Base-by-base conservation (phyloP, 2,888 invertebrate genomes). In the Teinopalpus imperialis region DNA sequence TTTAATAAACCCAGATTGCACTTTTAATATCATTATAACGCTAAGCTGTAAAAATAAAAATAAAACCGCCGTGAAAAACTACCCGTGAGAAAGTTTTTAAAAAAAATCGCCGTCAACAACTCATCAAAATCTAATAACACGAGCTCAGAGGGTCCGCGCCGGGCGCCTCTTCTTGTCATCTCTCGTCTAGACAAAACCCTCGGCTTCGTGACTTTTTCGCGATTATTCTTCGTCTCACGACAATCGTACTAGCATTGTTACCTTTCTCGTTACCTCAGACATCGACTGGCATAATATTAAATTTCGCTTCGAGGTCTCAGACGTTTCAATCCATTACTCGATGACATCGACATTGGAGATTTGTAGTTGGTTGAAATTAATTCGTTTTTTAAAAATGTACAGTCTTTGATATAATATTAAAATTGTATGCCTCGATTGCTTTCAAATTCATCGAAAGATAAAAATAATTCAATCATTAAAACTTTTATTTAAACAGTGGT, bases 201-300 rank as follows among this genome's bases (percentile, higher is more conserved):
- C 56, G 63, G 69, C 72, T 72, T 72, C 81, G 83, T 81, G 85
- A 81, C 86, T 86, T 82, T 79, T 79, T 72, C 76, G 67, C 77
- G 69, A 76, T 80, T 69, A 76, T 79, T 74, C 74, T 64, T 72
- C 66, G 71, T 79, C 74, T 80, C 74, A 76, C 75, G 78, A 77
- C 78, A 80, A 83, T 81, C 66, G 67, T 67, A 69, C 64, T 51
- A 49, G 52, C 56, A 50, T 56, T 61, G 65, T 57, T 61, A 62
- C 59, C 62, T 57, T 61, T 63, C 59, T 57, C 61, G 64, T 60
- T 66, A 69, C 68, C 71, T 72, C 54, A 50, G 65, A 66, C 67
- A 72, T 71, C 67, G 69, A 59, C 63, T 72, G 70, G 74, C 69
- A 76, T 74, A 67, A 81, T 82, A 82, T 85, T 79, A 81, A 76